phyloP scores from a whole-genome alignment of 2,888 invertebrate species.

The Catocala sponsa region DNA sequence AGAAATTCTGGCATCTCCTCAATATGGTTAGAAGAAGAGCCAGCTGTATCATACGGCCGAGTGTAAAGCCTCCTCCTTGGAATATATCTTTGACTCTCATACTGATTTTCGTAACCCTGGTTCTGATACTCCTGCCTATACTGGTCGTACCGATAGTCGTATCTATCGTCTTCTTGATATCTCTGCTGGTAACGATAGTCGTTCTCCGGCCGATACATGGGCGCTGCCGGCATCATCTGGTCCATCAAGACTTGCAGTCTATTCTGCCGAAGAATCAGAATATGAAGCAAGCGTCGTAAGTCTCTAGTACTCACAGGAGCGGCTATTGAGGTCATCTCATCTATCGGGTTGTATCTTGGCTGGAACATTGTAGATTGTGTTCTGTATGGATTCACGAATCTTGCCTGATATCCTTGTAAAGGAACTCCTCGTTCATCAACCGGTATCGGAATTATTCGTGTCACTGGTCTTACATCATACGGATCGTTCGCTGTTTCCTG shows the following conservation, averaged over 20 bases:
- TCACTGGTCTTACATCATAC: slow-evolving; percentile 75
- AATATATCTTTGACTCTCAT: slow-evolving; percentile 83
- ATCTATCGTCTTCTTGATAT: slow-evolving; percentile 76
- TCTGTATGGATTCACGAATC: slow-evolving; percentile 75
- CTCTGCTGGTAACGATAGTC: slow-evolving; percentile 72
- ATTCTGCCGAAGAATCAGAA: slow-evolving; percentile 90
- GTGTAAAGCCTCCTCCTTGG: slow-evolving; percentile 74
- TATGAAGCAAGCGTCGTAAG: slow-evolving; percentile 90
- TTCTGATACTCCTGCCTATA: slow-evolving; percentile 77
- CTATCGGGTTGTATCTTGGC: slow-evolving; percentile 82
- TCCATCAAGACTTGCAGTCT: slow-evolving; percentile 88
- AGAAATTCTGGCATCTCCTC: slow-evolving; percentile 89
- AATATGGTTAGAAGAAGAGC: slow-evolving; percentile 76
- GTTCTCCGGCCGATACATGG: slow-evolving; percentile 67
- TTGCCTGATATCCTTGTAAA: slow-evolving; percentile 76
- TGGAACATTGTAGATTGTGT: slow-evolving; percentile 56
- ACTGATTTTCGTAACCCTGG: slow-evolving; percentile 78
- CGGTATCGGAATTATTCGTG: slow-evolving; percentile 79
- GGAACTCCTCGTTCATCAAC: slow-evolving; percentile 83
- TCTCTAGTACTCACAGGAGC: slow-evolving; percentile 92
- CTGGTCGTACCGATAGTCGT: slow-evolving; percentile 78
- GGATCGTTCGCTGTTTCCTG: slow-evolving; percentile 72
- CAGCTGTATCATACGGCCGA: slow-evolving; percentile 77
- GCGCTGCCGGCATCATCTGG: slow-evolving; percentile 73
- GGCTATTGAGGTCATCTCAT: slow-evolving; percentile 88